These are phyloP conservation scores for Andrena minutula DNA, from an alignment of 2,888 invertebrate species.

Conservation along the genomic window DNA sequence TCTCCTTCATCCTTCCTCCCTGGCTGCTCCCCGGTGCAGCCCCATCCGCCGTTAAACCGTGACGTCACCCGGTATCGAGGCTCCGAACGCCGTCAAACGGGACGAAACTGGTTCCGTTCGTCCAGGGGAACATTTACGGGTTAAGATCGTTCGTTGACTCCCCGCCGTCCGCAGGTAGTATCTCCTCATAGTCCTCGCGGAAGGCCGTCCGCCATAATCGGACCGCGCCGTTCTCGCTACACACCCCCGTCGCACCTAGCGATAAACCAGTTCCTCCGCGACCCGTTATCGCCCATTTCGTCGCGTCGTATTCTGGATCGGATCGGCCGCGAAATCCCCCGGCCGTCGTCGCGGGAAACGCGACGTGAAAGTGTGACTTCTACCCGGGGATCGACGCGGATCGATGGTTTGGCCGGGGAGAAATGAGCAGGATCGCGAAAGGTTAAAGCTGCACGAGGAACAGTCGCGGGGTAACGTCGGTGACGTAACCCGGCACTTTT, in stretches of 20 bases:
- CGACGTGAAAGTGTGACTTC: conserved; percentile 15
- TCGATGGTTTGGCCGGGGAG: not conserved
- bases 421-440: not conserved
- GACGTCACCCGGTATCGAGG: conserved; percentile 47
- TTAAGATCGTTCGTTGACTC: conserved; percentile 58
- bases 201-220: conserved; percentile 33
- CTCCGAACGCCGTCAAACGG: conserved; percentile 30
- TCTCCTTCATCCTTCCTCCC: not conserved
- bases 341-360: not conserved
- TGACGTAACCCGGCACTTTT: not conserved
- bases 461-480: not conserved
- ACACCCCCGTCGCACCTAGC: no score
- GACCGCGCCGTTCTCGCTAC: no score
- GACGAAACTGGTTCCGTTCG: conserved; percentile 56
- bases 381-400: not conserved
- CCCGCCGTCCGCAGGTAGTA: conserved; percentile 8
- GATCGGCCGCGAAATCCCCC: conserved; percentile 19
- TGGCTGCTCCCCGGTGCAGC: not conserved
- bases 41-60: conserved; percentile 10
- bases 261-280: no score
- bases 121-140: conserved; percentile 47
- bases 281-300: no score
- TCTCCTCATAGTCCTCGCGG: conserved; percentile 17
- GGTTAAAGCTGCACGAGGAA: conserved; percentile 4
- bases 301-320: conserved; percentile 1